Evolutionary conservation across 2,888 invertebrate genomes (phyloP).

Genomic region (Leptopterna dolabrata): DNA sequence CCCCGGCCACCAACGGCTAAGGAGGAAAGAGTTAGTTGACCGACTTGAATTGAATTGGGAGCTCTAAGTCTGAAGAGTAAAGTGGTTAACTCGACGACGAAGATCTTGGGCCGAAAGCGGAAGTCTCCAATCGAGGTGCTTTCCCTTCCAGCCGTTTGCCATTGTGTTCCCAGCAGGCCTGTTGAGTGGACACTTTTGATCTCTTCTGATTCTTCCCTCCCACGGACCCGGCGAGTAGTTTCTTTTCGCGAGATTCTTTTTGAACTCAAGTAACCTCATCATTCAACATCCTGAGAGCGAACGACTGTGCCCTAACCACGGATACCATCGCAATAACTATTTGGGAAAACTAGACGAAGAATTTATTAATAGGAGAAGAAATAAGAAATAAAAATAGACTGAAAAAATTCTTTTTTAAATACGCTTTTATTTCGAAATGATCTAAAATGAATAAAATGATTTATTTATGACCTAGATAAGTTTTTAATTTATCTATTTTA

Average conservation of each 20-base stretch:
- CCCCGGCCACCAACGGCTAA: conserved; percentile 1
- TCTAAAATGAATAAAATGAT: too few species aligned
- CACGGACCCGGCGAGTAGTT: not conserved
- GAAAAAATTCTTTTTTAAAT: too few species aligned
- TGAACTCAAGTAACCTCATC: not conserved
- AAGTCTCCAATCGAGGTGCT: conserved; percentile 36
- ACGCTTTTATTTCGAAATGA: too few species aligned
- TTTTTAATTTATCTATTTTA: too few species aligned
- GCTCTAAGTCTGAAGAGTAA: conserved; percentile 41
- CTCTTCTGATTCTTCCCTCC: not conserved
- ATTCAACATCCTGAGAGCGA: too few species aligned
- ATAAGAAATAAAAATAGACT: too few species aligned
- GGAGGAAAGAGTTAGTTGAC: conserved; percentile 48
- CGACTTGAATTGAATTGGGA: conserved; percentile 49
- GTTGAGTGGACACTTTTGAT: conserved; percentile 1
- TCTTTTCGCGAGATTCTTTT: not conserved
- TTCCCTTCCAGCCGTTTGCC: conserved; percentile 4
- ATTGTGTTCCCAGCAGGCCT: conserved; percentile 29
- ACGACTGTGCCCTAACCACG: too few species aligned
- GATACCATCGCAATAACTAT: too few species aligned
- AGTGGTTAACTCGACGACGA: conserved; percentile 32
- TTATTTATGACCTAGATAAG: too few species aligned
- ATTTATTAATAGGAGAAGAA: too few species aligned
- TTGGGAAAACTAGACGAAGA: too few species aligned
- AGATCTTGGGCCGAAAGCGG: conserved; percentile 14